Conservation (phyloP, 2,888 invertebrate genomes). For the Erebia aethiops region DNA sequence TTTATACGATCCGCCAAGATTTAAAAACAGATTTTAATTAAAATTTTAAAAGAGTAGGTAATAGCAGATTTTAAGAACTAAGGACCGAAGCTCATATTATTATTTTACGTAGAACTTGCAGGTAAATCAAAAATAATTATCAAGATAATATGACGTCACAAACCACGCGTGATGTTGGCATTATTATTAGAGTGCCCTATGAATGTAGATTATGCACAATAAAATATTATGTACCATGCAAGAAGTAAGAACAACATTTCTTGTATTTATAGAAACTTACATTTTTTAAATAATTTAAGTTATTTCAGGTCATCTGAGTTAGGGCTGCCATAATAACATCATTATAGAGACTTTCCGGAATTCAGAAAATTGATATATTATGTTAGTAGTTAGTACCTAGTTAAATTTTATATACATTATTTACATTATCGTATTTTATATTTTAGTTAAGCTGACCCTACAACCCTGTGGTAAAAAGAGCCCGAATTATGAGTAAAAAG, state of each 20-base stretch:
- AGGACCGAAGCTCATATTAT: conserved; percentile 10
- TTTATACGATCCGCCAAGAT: too few relatives aligned
- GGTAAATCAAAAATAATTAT: conserved; percentile 54
- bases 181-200: conserved; percentile 45
- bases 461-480: too few relatives aligned
- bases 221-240: not conserved
- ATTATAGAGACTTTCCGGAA: conserved; percentile 9
- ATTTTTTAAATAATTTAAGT: too few relatives aligned
- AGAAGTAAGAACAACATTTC: not conserved
- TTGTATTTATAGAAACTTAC: not conserved
- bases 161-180: conserved; percentile 48
- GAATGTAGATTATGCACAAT: not conserved
- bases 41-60: not conserved
- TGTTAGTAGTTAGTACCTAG: not conserved
- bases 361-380: not conserved
- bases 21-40: too few relatives aligned
- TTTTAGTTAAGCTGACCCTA: too few relatives aligned
- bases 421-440: not conserved
- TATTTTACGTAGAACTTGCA: conserved; percentile 43
- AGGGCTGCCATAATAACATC: not conserved
- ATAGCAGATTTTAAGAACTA: not conserved
- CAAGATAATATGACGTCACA: conserved; percentile 53
- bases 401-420: not conserved
- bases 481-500: too few relatives aligned
- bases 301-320: not conserved